Conservation (phyloP, 2,113 vertebrate species). For the Leptocoma aspasia region DNA sequence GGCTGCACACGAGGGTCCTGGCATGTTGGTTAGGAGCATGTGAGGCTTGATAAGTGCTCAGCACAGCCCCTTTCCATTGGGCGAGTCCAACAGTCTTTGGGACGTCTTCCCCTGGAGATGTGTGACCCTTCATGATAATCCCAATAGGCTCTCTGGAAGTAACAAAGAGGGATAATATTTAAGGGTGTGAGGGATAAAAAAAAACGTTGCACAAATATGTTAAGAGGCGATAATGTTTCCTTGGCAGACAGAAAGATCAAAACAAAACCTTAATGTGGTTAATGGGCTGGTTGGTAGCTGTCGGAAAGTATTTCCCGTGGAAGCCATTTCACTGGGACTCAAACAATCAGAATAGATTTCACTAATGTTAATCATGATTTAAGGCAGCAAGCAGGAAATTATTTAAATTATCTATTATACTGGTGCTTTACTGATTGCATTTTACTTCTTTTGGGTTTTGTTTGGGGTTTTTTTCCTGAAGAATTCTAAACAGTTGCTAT, state of each 20-base stretch:
- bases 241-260: neutral
- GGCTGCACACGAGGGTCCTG: neutral
- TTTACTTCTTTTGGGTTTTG: neutral
- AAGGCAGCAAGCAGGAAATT: conserved; percentile 22
- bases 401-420: conserved; percentile 15
- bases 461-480: neutral
- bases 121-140: neutral
- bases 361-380: conserved; percentile 24
- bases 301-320: neutral
- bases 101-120: neutral
- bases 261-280: neutral
- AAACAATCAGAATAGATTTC: neutral
- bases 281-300: neutral
- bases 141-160: neutral
- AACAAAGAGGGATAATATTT: neutral
- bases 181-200: neutral
- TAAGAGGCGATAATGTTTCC: neutral
- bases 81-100: neutral
- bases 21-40: accelerated
- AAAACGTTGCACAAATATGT: neutral
- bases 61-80: neutral
- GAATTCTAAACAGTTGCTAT: conserved; percentile 19
- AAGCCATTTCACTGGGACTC: neutral
- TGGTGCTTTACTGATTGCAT: conserved; percentile 17
- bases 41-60: neutral